These are phyloP conservation scores for Mechanitis messenoides DNA, from an alignment of 2,888 invertebrate genomes.

Conservation along the genomic window DNA sequence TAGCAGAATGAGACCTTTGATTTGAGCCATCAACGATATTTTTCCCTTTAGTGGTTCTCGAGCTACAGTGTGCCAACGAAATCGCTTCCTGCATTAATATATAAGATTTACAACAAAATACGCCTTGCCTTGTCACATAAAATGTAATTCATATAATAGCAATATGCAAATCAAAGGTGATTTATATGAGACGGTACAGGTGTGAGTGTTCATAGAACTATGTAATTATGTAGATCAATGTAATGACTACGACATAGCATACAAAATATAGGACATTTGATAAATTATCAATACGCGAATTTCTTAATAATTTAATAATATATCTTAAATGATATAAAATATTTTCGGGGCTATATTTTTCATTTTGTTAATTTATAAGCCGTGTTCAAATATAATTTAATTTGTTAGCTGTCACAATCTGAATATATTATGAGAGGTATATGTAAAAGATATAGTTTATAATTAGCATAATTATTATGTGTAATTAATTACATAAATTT, in stretches of 20 bases:
- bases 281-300: neutral
- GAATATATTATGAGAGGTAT: constrained; percentile 8
- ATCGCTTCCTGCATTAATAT: neutral
- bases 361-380: neutral
- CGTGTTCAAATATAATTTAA: no score
- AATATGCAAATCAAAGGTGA: constrained; percentile 9
- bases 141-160: constrained; percentile 2
- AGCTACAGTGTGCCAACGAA: no score
- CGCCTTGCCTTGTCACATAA: neutral
- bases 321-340: no score
- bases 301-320: neutral
- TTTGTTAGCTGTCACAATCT: neutral
- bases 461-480: constrained; percentile 68
- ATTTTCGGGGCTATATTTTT: no score
- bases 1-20: no score
- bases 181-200: constrained; percentile 12
- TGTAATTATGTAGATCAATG: constrained; percentile 14
- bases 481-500: constrained; percentile 66
- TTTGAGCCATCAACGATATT: no score
- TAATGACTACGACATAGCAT: neutral
- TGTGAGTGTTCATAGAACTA: constrained; percentile 10
- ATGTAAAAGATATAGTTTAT: constrained; percentile 37
- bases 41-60: no score
- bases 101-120: neutral
- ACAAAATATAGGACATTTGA: neutral